Conservation (phyloP, 2,113 vertebrate genomes). For the Raja brachyura region DNA sequence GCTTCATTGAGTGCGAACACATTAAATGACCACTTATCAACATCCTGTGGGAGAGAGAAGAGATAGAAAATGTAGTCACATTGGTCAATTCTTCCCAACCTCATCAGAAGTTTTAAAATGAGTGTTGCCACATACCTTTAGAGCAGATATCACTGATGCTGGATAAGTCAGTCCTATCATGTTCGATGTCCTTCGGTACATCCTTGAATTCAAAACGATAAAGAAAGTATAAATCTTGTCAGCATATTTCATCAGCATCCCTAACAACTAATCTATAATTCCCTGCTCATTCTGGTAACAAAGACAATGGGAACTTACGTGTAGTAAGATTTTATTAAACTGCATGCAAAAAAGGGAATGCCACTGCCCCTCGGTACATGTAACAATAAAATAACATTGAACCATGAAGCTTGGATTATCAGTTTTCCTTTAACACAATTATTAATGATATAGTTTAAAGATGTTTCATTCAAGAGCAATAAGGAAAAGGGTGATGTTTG, state of each 20-base stretch:
- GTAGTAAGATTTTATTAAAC: too few relatives aligned
- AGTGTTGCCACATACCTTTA: conserved; percentile 71
- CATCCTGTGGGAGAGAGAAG: conserved; percentile 63
- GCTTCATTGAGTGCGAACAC: conserved; percentile 89
- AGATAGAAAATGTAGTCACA: conserved; percentile 8
- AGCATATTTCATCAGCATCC: neutral
- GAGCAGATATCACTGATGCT: conserved; percentile 73
- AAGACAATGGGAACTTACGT: neutral
- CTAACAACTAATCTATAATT: neutral
- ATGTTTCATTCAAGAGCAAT: neutral
- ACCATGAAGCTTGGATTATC: neutral
- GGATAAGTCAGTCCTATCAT: conserved; percentile 89
- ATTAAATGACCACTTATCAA: conserved; percentile 96
- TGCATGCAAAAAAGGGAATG: too few relatives aligned
- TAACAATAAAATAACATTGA: too few relatives aligned
- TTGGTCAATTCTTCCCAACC: neutral
- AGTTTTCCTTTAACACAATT: neutral
- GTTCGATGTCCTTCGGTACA: conserved; percentile 92
- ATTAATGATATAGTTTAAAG: neutral
- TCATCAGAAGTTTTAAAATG: neutral
- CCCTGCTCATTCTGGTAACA: neutral
- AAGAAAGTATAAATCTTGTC: neutral
- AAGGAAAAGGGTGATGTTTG: neutral
- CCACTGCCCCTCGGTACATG: too few relatives aligned
- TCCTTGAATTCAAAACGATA: conserved; percentile 57